phyloP scores from a whole-genome alignment of 2,113 vertebrate species.

The Sebastes schlegelii region DNA sequence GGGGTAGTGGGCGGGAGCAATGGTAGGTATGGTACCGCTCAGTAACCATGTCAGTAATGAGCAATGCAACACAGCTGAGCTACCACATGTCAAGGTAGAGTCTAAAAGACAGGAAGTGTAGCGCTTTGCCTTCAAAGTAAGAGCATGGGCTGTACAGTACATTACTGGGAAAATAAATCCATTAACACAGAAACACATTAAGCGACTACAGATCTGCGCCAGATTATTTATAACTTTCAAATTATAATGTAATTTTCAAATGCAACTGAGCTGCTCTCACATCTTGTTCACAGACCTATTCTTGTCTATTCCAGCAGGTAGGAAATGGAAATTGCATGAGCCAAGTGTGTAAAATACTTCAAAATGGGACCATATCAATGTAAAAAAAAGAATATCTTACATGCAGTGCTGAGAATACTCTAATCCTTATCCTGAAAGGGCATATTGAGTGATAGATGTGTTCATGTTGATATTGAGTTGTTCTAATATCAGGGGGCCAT shows the following conservation, averaged over 20 bases:
- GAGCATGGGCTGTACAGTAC: background rate
- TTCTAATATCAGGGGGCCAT: background rate
- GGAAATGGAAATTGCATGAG: background rate
- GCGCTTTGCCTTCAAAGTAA: slow-evolving; percentile 8
- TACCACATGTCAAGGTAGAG: accelerated
- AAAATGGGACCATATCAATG: background rate
- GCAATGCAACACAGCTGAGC: background rate
- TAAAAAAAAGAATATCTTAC: background rate
- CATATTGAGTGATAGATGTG: background rate
- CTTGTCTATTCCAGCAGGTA: background rate
- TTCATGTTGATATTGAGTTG: background rate
- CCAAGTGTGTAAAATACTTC: background rate
- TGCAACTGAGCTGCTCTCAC: background rate
- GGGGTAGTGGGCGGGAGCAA: background rate
- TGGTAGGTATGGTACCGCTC: too few species aligned
- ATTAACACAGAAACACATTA: background rate
- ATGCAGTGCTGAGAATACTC: background rate
- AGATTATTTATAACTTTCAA: background rate
- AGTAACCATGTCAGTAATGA: too few species aligned
- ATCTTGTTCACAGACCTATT: background rate
- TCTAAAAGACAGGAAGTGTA: background rate
- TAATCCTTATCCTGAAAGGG: background rate
- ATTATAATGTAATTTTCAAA: background rate
- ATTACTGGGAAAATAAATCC: background rate
- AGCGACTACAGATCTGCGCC: background rate